These are phyloP conservation scores for Peromyscus maniculatus DNA, from an alignment of 2,113 vertebrate genomes.

Conservation along the genomic window DNA sequence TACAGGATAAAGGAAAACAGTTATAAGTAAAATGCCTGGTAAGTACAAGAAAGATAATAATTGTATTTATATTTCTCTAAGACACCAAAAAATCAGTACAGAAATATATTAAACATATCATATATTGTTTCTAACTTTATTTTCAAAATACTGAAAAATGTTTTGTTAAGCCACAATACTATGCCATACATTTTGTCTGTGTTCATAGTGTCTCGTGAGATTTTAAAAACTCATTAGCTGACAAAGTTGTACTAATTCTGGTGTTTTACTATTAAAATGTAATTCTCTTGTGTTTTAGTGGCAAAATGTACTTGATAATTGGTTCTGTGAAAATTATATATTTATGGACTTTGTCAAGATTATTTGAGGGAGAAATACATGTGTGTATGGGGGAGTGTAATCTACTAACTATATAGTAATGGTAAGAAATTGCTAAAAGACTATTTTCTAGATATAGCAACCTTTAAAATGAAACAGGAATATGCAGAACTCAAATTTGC, in stretches of 20 bases:
- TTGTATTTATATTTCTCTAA: slow-evolving; percentile 45
- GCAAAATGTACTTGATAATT: slow-evolving; percentile 79
- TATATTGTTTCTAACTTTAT: slow-evolving; percentile 49
- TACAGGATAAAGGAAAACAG: not conserved
- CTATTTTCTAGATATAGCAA: not conserved
- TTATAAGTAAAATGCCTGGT: not conserved
- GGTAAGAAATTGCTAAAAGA: slow-evolving; percentile 21
- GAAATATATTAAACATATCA: slow-evolving; percentile 44
- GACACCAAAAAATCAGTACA: slow-evolving; percentile 23
- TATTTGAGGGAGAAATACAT: slow-evolving; percentile 44
- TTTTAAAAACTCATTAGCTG: slow-evolving; percentile 81
- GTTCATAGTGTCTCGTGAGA: slow-evolving; percentile 72
- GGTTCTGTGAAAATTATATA: slow-evolving; percentile 72
- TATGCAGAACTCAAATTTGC: not conserved
- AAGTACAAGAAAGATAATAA: not conserved
- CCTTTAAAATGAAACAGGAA: slow-evolving; percentile 27
- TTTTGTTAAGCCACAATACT: slow-evolving; percentile 39
- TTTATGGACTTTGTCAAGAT: slow-evolving; percentile 58
- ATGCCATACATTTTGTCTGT: slow-evolving; percentile 49
- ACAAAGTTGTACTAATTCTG: slow-evolving; percentile 75
- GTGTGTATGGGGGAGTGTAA: not conserved
- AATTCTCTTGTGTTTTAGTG: slow-evolving; percentile 78
- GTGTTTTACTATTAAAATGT: slow-evolving; percentile 79
- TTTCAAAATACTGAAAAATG: slow-evolving; percentile 46
- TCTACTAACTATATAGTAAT: not conserved